Conservation (phyloP, 2,797 vertebrate genomes). For the Antennarius maculatus region DNA sequence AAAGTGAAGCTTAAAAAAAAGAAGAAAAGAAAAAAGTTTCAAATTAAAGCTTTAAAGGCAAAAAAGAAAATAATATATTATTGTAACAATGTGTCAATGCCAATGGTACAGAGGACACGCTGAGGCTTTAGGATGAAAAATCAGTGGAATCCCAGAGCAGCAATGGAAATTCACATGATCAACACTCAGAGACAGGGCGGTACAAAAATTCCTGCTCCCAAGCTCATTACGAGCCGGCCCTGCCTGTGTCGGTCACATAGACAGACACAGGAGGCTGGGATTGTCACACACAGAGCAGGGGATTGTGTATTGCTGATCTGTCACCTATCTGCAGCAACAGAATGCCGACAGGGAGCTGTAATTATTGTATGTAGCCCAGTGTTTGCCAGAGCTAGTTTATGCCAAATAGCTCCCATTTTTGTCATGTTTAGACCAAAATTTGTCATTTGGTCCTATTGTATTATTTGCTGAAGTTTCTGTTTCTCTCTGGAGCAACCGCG, state of each 20-base stretch:
- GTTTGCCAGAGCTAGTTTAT: slow-evolving; percentile 54
- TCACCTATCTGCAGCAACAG: slow-evolving; percentile 71
- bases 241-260: slow-evolving; percentile 54
- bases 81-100: not conserved
- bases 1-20: not conserved
- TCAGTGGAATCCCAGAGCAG: slow-evolving; percentile 39
- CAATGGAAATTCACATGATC: slow-evolving; percentile 62
- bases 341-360: slow-evolving; percentile 70
- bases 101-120: not conserved
- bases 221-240: slow-evolving; percentile 65
- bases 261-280: slow-evolving; percentile 62
- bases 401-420: slow-evolving; percentile 68
- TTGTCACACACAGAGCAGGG: slow-evolving; percentile 74
- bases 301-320: slow-evolving; percentile 80
- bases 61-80: not conserved
- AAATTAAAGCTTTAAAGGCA: not conserved
- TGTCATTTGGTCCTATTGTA: slow-evolving; percentile 39
- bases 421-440: slow-evolving; percentile 49
- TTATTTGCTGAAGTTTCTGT: slow-evolving; percentile 34
- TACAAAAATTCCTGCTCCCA: slow-evolving; percentile 68
- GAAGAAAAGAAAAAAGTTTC: not conserved
- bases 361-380: slow-evolving; percentile 62
- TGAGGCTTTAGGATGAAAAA: slow-evolving; percentile 24
- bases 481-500: slow-evolving; percentile 33
- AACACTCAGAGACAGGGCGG: slow-evolving; percentile 52